Evolutionary conservation across 2,797 vertebrate species (phyloP), one percentile per base, ranked within the genome.

Genomic region (Neosalanx taihuensis): DNA sequence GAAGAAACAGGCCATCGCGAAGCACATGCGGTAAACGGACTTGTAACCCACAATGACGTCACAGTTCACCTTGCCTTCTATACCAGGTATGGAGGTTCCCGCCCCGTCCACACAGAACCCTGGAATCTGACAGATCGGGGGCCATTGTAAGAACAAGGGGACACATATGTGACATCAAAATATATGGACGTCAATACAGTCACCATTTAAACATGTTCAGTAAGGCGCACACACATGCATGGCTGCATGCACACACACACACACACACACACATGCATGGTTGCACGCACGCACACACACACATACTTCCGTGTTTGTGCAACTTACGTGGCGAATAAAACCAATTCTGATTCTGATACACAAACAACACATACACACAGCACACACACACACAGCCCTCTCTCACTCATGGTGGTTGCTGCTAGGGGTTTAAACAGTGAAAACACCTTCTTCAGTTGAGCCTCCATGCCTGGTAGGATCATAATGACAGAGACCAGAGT

Each of bases 21-120:
- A 98, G 86, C 95, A 95, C 93, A 97, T 92, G 75, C 95, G 95
- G 77, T 97, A 98, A 82, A 95, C 96, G 0, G 96, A 95, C 29
- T 95, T 96, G 83, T 94, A 94, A 74, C 96, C 96, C 6, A 98
- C 92, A 31, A 98, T 89, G 75, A 95, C 68, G 61, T 93, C 77
- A 49, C 96, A 98, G 89, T 96, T 87, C 0, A 96, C 79, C 0
- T 81, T 82, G 75, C 85, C 89, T 35, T 91, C 74, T 0, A 89
- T 2, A 10, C 90, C 80, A 0, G 86, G 63, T 26, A 92, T 69
- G 0, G 72, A 76, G 0, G 71, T 41, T 0, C 92, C 51, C 4
- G 51, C 51, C 18, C 51, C 76, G 2, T 84, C 92, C 0, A 91
- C 81, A 70, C 96, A 98, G 84, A 96, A 94, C 29, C 95, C 96